Conservation (phyloP, 1,140 invertebrate genomes). For the Polyergus mexicanus region DNA sequence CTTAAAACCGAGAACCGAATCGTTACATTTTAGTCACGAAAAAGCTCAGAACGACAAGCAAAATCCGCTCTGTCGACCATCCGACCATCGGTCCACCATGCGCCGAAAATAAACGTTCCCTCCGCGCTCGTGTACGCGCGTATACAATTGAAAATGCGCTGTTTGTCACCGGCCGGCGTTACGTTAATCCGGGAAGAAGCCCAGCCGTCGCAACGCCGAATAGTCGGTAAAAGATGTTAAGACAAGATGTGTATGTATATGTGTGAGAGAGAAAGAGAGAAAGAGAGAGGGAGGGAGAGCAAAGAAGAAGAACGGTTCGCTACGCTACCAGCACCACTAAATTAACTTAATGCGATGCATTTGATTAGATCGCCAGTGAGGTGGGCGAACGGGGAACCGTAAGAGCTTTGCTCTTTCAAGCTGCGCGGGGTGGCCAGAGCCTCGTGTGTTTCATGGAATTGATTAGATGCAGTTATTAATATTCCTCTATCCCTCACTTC, state of each 20-base stretch:
- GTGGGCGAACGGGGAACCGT: slow-evolving; percentile 52
- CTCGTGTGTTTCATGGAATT: slow-evolving; percentile 83
- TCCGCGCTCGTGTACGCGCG: slow-evolving; percentile 9
- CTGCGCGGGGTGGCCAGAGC: slow-evolving; percentile 77
- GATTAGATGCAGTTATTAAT: slow-evolving; percentile 87
- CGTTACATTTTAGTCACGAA: not conserved
- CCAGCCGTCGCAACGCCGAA: slow-evolving; percentile 52
- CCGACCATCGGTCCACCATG: slow-evolving; percentile 30
- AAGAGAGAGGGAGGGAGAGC: slow-evolving; percentile 2
- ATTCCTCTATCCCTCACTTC: slow-evolving; percentile 86
- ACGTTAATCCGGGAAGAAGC: slow-evolving; percentile 66
- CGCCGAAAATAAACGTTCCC: slow-evolving; percentile 49
- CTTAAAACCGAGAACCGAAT: not conserved
- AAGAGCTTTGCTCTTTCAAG: slow-evolving; percentile 70
- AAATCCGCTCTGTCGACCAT: slow-evolving; percentile 52
- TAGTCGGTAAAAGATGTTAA: slow-evolving; percentile 17
- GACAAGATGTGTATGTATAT: too few species aligned
- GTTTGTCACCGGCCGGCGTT: slow-evolving; percentile 63
- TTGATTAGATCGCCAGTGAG: slow-evolving; percentile 82
- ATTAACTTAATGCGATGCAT: slow-evolving; percentile 83
- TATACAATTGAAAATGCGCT: slow-evolving; percentile 72
- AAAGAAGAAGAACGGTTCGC: slow-evolving; percentile 71
- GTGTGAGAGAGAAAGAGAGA: too few species aligned
- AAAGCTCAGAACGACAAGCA: slow-evolving; percentile 1
- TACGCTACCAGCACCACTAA: slow-evolving; percentile 80